Base-by-base conservation (phyloP, 1,140 invertebrate genomes). In the Sarcophaga peregrina region DNA sequence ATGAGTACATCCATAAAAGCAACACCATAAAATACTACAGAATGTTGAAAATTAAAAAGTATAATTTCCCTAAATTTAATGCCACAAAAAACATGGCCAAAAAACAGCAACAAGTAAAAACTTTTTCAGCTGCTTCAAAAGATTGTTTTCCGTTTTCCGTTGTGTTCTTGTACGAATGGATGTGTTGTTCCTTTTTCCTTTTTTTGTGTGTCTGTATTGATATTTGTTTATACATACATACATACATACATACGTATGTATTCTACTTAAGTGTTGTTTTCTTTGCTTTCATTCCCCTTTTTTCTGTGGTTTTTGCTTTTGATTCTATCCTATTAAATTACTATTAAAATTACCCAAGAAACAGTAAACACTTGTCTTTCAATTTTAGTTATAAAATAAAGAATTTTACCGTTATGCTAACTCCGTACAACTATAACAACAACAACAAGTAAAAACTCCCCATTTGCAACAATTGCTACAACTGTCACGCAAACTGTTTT, bases 381-480 rank as follows among this genome's bases (percentile, higher is more conserved):
- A 58, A 58, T 58, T 58, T 58, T n/a, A 58, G 54, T 58, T 58
- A 58, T 58, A 58, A 58, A 58, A 58, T 58, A n/a, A 58, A 58
- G 54, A 58, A 58, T 58, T 6, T 58, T 58, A 6, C 54, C 25
- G 25, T 37, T 37, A 37, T 37, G 4, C 25, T 37, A 37, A 37
- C 25, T 37, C 25, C 25, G 25, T 37, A 37, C 25, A 37, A 37
- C 1, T 37, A 37, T n/a, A 58, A 13, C 5, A 58, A 15, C 54
- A 15, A 58, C 54, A 6, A 58, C 10, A n/a, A 15, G 13, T 58
- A 58, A 7, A 58, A 58, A 6, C n/a, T 58, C 25, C 25, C 25
- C 25, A 37, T 2, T 37, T 37, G 25, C 25, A 37, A 37, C 25
- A 37, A 37, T 37, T 37, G 25, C 25, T 37, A 37, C 11, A n/a